Evolutionary conservation across 1,140 invertebrate species (phyloP).

Genomic region (Theocolax elegans): DNA sequence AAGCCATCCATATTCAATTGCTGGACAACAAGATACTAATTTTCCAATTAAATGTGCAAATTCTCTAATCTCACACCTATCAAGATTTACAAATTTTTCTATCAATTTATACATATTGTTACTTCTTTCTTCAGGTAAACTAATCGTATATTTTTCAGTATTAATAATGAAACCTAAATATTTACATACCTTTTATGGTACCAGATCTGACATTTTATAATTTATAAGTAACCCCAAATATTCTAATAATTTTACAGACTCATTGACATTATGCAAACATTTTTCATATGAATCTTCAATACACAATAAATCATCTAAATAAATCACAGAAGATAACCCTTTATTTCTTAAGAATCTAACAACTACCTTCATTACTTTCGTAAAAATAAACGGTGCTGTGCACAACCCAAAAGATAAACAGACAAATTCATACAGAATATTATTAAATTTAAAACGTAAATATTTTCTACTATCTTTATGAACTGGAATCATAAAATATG

Average conservation of each 20-base stretch:
- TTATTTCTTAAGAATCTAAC: background rate
- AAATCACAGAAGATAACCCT: slow-evolving; percentile 22
- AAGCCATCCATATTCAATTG: too few relatives aligned
- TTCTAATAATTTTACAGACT: slow-evolving; percentile 7
- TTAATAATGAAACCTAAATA: too few relatives aligned
- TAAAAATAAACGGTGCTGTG: slow-evolving; percentile 28
- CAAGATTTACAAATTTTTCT: too few relatives aligned
- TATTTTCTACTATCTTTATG: slow-evolving; percentile 4
- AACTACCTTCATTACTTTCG: slow-evolving; percentile 28
- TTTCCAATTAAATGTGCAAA: slow-evolving; percentile 28
- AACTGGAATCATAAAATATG: slow-evolving; percentile 27
- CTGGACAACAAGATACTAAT: slow-evolving; percentile 17
- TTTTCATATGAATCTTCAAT: background rate
- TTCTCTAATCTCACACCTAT: too few relatives aligned
- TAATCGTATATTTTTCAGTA: too few relatives aligned
- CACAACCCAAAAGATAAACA: slow-evolving; percentile 31
- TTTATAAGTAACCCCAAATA: slow-evolving; percentile 32
- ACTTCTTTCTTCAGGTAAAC: too few relatives aligned
- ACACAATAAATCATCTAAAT: slow-evolving; percentile 27
- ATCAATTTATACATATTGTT: too few relatives aligned
- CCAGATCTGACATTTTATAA: slow-evolving; percentile 3
- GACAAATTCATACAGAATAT: slow-evolving; percentile 23
- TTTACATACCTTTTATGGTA: too few relatives aligned
- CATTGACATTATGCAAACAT: background rate
- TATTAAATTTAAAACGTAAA: slow-evolving; percentile 23